Base-by-base conservation (phyloP, 2,113 vertebrate species). In the Arothron firmamentum region DNA sequence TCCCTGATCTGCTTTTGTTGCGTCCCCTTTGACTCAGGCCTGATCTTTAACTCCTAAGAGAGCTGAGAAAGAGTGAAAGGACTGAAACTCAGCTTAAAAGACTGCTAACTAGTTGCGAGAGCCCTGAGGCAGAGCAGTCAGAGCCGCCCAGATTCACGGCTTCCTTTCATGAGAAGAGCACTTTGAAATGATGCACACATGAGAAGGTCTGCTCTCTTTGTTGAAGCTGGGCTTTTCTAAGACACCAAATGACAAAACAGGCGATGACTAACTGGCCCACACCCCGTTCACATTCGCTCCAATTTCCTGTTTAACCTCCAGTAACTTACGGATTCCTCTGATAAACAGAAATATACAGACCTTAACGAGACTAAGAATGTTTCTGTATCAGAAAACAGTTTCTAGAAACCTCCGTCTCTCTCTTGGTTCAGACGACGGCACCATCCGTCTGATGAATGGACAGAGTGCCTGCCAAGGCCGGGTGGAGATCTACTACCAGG, bases 401-500 rank as follows among this genome's bases (percentile, higher is more conserved):
- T 20, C 7, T 25, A 17, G 14, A 9, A 74, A 59, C 59, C 45
- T 9, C 3, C 46, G 15, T 62, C 28, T 54, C 17, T 15, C 18
- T 65, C 73, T 54, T 4, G 52, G 67, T 69, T 13, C 82, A 97
- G 95, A 91, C 20, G 94, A 97, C 0, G 95, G 97, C 65, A 89
- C 88, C 18, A 69, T 98, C 63, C 93, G 93, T 31, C 86, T 98
- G 77, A 83, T 91, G 45, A 92, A 90, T 0, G 94, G 95, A 1
- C 15, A 70, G 0, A 80, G 92, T 43, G 8, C 50, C 1, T 99
- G 97, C 73, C 91, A 94, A 78, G 97, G 97, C 59, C 87, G 96
- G 8, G 96, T 99, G 48, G 97, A 99, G 85, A 89, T 99, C 78
- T 92, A 93, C 83, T 92, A 94, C 78, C 82, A 81, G 0, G 95